Base-by-base conservation (phyloP, 2,888 invertebrate genomes). In the Parthenolecanium corni region DNA sequence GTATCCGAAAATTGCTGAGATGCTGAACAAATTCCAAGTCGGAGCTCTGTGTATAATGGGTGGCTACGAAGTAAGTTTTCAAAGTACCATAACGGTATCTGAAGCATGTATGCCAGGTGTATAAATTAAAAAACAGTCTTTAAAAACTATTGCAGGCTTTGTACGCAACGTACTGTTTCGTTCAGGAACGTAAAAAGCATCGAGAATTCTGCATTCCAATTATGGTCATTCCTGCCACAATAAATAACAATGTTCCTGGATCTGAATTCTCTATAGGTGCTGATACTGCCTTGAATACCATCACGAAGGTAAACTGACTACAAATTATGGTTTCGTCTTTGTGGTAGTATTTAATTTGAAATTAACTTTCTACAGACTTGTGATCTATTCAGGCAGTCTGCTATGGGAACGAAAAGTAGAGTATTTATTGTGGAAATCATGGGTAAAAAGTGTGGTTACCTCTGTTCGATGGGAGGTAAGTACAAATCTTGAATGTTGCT, bases 181-280 rank as follows among this genome's bases (percentile, higher is more conserved):
- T 80, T 65, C 87, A 89, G 68, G 81, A 80, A 3, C 80, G 93
- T 24, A 74, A 78, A 0, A 79, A 85, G 67, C 85, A 82, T 77
- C 83, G 82, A 0, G 89, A 90, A 72, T 90, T 97, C 74, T 83
- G 87, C 72, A 91, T 98, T 70, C 98, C 98, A 0, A 84, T 98
- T 69, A 86, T 89, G 66, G 89, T 96, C 68, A 85, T 98, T 49
- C 98, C 98, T 0, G 85, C 94, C 40, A 98, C 98, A 23, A 98
- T 98, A 73, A 94, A 94, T 72, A 99, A 98, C 78, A 98, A 99
- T 74, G 93, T 98, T 61, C 98, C 98, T 63, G 98, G 97, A 57
- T 94, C 95, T 0, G 95, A 96, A 74, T 95, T 96, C 77, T 93
- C 93, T 2, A 79, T 98, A 49, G 98, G 97, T 62, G 86, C 90